Base-by-base conservation (phyloP, 2,888 invertebrate genomes). In the Steinernema hermaphroditum region DNA sequence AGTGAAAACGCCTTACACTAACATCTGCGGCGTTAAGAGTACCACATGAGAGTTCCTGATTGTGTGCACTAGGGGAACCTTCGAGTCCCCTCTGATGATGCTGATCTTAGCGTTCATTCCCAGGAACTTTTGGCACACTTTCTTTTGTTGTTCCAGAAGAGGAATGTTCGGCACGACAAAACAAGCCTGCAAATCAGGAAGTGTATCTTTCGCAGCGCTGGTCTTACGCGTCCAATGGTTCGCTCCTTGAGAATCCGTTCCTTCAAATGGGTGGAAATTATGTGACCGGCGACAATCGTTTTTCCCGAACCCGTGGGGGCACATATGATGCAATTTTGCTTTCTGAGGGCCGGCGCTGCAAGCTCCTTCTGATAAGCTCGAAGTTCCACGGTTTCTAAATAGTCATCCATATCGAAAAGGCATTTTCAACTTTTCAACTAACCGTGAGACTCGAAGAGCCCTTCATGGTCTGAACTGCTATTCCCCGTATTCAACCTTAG, bases 231-330 rank as follows among this genome's bases (percentile, higher is more conserved):
- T n/a, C n/a, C n/a, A n/a, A n/a, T n/a, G n/a, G n/a, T n/a, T n/a
- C n/a, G n/a, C n/a, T n/a, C n/a, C n/a, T n/a, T n/a, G n/a, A 14
- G 22, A 74, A 32, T 32, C 14, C 32, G n/a, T 34, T 62, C 22
- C 62, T 43, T 71, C 46, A 85, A 74, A 73, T 85, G 85, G 9
- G 78, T 68, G n/a, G 72, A 29, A 14, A 85, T 81, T 0, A 83
- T 80, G 57, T 81, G 80, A 16, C 78, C 78, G 8, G 83, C 83
- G n/a, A 85, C 83, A 73, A 81, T 76, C 0, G 85, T 85, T 71
- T 85, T 85, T 73, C 85, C 85, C 14, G 81, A 75, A n/a, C 85
- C 85, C 1, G 85, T 85, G 4, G 85, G 85, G 0, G 85, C 85
- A n/a, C 82, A 82, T 49, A 85, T 78, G 1, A 85, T 79, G n/a